A percentile compares a stretch with the other conserved stretches of the same genome.
Conservation (phyloP, 2,888 invertebrate genomes). For the Clanis bilineata region DNA sequence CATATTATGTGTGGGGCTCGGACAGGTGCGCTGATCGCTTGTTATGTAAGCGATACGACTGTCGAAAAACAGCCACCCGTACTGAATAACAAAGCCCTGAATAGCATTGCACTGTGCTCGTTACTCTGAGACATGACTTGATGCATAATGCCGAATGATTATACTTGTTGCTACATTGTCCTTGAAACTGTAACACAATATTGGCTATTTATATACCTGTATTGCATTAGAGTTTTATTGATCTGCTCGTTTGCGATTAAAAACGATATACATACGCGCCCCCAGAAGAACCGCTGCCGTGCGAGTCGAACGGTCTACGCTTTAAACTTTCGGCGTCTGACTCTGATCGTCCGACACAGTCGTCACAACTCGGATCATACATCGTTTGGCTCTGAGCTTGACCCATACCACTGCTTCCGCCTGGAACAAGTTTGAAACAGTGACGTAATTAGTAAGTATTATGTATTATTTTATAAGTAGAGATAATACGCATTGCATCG, state of each 20-base stretch:
- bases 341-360: conserved; percentile 74
- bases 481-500: background rate
- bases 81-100: no score
- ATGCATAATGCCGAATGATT: no score
- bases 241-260: background rate
- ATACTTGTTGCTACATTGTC: no score
- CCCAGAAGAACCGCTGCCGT: conserved; percentile 17
- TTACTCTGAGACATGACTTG: no score
- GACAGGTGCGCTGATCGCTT: no score
- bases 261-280: conserved; percentile 28
- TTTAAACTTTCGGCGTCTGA: conserved; percentile 50
- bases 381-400: conserved; percentile 94
- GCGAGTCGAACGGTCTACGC: conserved; percentile 29
- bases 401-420: conserved; percentile 92
- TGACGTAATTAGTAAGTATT: background rate
- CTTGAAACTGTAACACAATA: no score
- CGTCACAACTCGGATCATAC: conserved; percentile 86
- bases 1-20: no score
- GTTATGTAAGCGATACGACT: no score
- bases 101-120: no score
- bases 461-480: background rate
- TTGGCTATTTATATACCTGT: no score
- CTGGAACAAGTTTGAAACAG: conserved; percentile 66
- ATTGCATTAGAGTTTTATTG: no score
- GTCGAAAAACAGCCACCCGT: no score